phyloP scores from a whole-genome alignment of 1,140 invertebrate species.

The Ooceraea biroi region DNA sequence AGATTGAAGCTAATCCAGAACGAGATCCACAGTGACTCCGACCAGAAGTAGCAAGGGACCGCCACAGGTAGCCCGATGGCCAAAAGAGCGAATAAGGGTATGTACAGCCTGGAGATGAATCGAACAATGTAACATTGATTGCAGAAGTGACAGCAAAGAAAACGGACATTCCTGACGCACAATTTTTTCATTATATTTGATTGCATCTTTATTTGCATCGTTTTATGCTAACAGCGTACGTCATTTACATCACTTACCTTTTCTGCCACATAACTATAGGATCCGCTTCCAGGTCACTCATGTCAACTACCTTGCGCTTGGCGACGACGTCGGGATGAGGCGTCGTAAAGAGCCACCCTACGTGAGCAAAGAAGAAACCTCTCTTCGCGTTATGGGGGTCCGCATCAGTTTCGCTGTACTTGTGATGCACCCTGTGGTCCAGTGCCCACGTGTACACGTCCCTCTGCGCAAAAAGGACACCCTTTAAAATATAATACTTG shows the following conservation, averaged over 20 bases:
- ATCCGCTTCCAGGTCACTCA: conserved; percentile 94
- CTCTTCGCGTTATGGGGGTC: conserved; percentile 94
- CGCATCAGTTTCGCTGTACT: conserved; percentile 93
- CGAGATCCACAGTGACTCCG: conserved; percentile 91
- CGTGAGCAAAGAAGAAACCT: conserved; percentile 93
- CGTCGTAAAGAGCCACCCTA: conserved; percentile 92
- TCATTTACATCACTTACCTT: conserved; percentile 84
- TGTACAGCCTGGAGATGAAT: conserved; percentile 88
- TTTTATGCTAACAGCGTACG: too few species aligned
- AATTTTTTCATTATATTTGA: too few species aligned
- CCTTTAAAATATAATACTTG: background rate
- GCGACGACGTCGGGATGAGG: conserved; percentile 92
- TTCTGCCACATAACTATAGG: conserved; percentile 95
- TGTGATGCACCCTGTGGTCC: conserved; percentile 94
- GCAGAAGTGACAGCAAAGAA: too few species aligned
- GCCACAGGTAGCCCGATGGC: conserved; percentile 93
- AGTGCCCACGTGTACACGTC: conserved; percentile 92
- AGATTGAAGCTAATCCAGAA: conserved; percentile 95
- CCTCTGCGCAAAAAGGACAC: conserved; percentile 83
- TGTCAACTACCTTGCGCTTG: conserved; percentile 92
- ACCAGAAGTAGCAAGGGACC: conserved; percentile 94
- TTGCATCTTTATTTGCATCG: too few species aligned
- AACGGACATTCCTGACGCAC: too few species aligned
- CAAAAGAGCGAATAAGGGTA: conserved; percentile 91
- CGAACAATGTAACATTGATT: background rate